Evolutionary conservation across 2,797 vertebrate genomes (phyloP).

Genomic region (Denticeps clupeoides): DNA sequence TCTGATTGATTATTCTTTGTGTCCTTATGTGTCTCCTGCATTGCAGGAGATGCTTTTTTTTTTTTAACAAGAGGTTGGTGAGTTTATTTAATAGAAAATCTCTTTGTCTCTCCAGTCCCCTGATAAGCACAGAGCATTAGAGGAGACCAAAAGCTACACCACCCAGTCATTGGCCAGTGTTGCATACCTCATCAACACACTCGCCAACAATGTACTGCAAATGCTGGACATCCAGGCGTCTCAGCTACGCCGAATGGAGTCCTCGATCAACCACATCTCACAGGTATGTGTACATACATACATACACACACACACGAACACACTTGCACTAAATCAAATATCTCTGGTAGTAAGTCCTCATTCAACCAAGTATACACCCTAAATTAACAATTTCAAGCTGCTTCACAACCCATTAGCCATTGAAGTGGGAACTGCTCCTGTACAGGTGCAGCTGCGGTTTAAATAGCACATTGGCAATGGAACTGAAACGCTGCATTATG

Average conservation of each 20-base stretch:
- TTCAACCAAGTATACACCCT: background rate
- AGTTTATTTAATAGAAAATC: background rate
- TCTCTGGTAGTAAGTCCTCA: no score
- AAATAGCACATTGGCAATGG: no score
- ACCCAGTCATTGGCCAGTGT: slow-evolving; percentile 96
- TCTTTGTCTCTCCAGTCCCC: slow-evolving; percentile 61
- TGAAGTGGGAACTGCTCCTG: no score
- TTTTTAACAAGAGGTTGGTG: background rate
- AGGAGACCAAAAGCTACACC: slow-evolving; percentile 98
- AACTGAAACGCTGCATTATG: no score
- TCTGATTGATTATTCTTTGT: slow-evolving; percentile 13
- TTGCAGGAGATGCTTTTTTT: slow-evolving; percentile 14
- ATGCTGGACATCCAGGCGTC: slow-evolving; percentile 98
- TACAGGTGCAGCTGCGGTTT: no score
- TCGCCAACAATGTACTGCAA: slow-evolving; percentile 97
- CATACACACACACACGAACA: background rate
- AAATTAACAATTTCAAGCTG: background rate
- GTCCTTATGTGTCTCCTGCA: slow-evolving; percentile 1
- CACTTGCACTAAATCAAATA: background rate
- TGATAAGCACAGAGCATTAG: slow-evolving; percentile 90
- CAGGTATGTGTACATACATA: slow-evolving; percentile 64
- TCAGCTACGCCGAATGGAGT: slow-evolving; percentile 93
- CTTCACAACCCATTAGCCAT: no score
- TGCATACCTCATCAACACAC: slow-evolving; percentile 94
- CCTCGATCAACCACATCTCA: slow-evolving; percentile 97